These are phyloP conservation scores for Dissostichus mawsoni DNA, from an alignment of 2,113 vertebrate genomes.

Conservation along the genomic window DNA sequence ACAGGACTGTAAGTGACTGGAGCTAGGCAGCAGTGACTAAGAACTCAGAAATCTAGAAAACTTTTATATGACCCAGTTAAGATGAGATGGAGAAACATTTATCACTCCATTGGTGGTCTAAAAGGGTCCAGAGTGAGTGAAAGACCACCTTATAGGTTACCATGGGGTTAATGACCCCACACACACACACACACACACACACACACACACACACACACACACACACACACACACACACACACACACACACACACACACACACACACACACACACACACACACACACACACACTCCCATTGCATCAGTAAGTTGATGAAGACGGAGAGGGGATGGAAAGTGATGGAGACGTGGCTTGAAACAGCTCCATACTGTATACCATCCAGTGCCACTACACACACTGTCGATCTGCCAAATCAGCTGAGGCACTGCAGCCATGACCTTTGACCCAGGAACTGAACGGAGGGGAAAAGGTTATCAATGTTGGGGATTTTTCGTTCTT, in stretches of 20 bases:
- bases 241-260: constrained; percentile 8
- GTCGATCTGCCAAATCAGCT: constrained; percentile 73
- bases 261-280: constrained; percentile 20
- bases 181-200: background rate
- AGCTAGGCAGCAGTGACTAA: background rate
- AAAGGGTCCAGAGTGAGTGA: constrained; percentile 41
- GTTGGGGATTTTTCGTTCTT: constrained; percentile 34
- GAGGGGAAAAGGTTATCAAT: constrained; percentile 72
- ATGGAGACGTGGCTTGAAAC: constrained; percentile 39
- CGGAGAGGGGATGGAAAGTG: constrained; percentile 37
- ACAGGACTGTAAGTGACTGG: background rate
- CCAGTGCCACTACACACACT: constrained; percentile 67
- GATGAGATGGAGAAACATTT: constrained; percentile 18
- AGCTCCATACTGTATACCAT: constrained; percentile 68
- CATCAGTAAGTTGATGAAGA: constrained; percentile 21
- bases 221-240: constrained; percentile 15
- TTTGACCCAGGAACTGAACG: constrained; percentile 69
- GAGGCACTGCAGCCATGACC: constrained; percentile 72
- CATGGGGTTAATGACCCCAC: constrained; percentile 58
- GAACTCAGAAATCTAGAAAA: background rate
- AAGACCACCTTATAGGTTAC: constrained; percentile 58
- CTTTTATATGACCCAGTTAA: background rate
- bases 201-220: constrained; percentile 12
- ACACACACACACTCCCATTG: constrained; percentile 6
- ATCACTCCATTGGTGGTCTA: constrained; percentile 69